Percentiles rank a stretch among this genome's conserved stretches.
Conservation (phyloP, 2,797 vertebrate genomes). For the Poeciliopsis paucimaculata region DNA sequence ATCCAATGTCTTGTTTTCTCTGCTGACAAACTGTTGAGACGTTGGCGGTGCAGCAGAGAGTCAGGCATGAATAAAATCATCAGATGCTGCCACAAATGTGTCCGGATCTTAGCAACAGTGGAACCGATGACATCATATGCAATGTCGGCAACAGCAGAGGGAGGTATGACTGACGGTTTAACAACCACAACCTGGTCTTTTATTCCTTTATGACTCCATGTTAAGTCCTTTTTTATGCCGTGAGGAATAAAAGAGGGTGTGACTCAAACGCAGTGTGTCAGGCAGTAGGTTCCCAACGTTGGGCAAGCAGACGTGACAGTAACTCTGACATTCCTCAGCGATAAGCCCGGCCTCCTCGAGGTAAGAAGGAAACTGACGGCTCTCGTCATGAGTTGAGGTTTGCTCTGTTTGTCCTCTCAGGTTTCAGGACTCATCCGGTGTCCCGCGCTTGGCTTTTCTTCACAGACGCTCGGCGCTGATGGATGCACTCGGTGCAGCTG, state of each 20-base stretch:
- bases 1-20: no score
- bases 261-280: neutral
- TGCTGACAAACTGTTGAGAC: no score
- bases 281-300: neutral
- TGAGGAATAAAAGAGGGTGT: neutral
- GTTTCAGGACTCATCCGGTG: conserved; percentile 45
- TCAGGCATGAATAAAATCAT: no score
- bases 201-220: neutral
- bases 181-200: neutral
- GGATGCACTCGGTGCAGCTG: neutral
- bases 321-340: conserved; percentile 21
- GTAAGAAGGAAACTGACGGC: conserved; percentile 29
- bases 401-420: conserved; percentile 37
- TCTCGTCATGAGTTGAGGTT: conserved; percentile 9
- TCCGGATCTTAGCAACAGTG: no score
- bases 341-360: conserved; percentile 39
- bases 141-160: no score
- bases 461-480: conserved; percentile 1
- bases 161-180: neutral
- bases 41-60: no score
- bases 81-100: neutral
- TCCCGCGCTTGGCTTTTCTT: conserved; percentile 41
- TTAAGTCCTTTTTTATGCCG: neutral
- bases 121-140: no score
- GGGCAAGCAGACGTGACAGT: neutral